Conservation (phyloP, 2,113 vertebrate genomes). For the Psittacara wagleri region DNA sequence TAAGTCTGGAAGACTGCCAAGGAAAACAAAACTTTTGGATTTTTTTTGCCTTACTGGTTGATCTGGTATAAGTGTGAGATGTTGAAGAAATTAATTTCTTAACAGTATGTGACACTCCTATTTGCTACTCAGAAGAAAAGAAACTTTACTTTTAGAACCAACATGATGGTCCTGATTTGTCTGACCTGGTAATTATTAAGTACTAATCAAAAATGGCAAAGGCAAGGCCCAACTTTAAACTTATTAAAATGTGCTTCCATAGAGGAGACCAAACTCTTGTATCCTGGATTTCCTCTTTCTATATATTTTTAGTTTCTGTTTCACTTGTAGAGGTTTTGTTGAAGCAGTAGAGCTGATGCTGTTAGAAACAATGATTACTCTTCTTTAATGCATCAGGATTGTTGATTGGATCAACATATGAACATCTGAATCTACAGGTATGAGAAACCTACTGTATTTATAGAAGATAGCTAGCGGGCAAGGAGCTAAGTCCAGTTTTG, state of each 20-base stretch:
- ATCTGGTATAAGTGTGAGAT: neutral
- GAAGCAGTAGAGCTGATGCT: neutral
- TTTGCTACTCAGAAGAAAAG: neutral
- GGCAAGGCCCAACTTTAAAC: fast-evolving
- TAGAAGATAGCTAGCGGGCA: neutral
- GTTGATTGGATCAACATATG: neutral
- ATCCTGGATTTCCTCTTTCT: neutral
- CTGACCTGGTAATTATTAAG: neutral
- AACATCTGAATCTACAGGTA: neutral
- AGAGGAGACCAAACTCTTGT: neutral
- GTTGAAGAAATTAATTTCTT: neutral
- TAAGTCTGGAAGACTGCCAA: neutral
- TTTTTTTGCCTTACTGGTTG: neutral
- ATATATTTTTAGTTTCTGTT: neutral
- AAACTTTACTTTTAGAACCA: neutral
- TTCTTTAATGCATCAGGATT: neutral
- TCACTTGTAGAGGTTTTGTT: neutral
- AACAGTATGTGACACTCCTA: neutral
- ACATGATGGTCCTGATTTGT: neutral
- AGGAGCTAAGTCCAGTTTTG: neutral
- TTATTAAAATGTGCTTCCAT: neutral
- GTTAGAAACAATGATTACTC: neutral
- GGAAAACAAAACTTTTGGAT: neutral
- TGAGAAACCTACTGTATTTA: neutral
- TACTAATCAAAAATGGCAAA: neutral